These are phyloP conservation scores for Caerostris darwini DNA, from an alignment of 1,140 invertebrate genomes.

Conservation along the genomic window DNA sequence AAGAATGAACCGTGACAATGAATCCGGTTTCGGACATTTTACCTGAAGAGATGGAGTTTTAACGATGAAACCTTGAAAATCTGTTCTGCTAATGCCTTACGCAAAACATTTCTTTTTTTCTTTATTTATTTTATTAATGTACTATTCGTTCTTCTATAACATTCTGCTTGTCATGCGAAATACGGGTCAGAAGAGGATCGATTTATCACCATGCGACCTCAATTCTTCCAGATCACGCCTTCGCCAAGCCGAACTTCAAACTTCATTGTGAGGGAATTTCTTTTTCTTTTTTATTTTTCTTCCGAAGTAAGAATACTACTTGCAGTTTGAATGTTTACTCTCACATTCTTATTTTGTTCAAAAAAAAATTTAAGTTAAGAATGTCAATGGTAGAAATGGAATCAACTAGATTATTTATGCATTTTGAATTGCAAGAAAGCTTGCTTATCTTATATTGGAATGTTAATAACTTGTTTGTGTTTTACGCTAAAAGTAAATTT, in stretches of 20 bases:
- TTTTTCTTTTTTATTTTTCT: neutral
- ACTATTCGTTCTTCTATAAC: neutral
- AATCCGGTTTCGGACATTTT: neutral
- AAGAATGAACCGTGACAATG: neutral
- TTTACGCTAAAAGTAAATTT: too few species aligned
- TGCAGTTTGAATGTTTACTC: neutral
- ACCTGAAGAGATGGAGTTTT: neutral
- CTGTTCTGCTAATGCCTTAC: neutral
- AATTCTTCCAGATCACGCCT: neutral
- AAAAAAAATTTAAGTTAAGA: neutral
- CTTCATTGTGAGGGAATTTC: neutral
- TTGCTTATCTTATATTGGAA: too few species aligned
- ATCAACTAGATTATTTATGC: neutral
- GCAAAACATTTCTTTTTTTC: neutral
- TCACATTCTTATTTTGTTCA: neutral
- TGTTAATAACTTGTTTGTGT: too few species aligned
- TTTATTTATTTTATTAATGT: neutral
- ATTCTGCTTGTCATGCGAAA: neutral
- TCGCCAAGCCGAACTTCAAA: neutral
- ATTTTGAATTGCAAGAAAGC: neutral
- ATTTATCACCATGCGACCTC: neutral
- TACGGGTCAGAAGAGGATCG: slow-evolving; percentile 3
- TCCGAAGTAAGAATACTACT: neutral
- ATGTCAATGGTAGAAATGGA: neutral
- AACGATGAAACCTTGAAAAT: neutral